A percentile compares a stretch with the other conserved stretches of the same genome.
phyloP scores from a whole-genome alignment of 2,888 invertebrate genomes.

The Sussaba pulchella region DNA sequence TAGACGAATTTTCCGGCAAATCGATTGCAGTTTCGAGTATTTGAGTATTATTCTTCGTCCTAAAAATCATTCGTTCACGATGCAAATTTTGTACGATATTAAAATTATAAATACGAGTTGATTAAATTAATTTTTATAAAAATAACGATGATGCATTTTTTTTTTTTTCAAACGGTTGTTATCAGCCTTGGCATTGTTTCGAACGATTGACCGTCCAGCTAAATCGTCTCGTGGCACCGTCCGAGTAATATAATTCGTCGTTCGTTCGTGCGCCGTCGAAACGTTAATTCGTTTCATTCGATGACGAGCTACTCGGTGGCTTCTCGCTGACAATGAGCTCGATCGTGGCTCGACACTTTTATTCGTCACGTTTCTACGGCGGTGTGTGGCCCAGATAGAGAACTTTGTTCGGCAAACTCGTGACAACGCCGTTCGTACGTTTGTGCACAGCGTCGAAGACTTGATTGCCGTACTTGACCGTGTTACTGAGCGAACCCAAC shows the following conservation, averaged over 20 bases:
- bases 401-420: constrained; percentile 78
- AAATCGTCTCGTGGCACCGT: constrained; percentile 32
- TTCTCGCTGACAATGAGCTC: not conserved
- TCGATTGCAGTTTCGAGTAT: not conserved
- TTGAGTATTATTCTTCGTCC: not conserved
- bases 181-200: constrained; percentile 58
- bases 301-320: not conserved
- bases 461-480: constrained; percentile 87
- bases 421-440: constrained; percentile 85
- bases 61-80: not conserved
- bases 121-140: not conserved
- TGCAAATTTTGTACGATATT: not conserved
- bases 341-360: not conserved
- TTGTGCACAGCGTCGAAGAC: constrained; percentile 87
- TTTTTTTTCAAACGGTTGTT: constrained; percentile 6
- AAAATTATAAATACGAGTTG: not conserved
- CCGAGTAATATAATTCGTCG: constrained; percentile 30
- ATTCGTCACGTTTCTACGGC: constrained; percentile 56
- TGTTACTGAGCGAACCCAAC: constrained; percentile 86
- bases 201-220: constrained; percentile 36
- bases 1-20: no score
- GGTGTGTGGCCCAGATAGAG: constrained; percentile 78
- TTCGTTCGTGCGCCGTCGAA: not conserved
- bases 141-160: not conserved
- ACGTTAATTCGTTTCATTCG: constrained; percentile 42